These are phyloP conservation scores for Noctua comes DNA, from an alignment of 2,888 invertebrate genomes.

Conservation along the genomic window DNA sequence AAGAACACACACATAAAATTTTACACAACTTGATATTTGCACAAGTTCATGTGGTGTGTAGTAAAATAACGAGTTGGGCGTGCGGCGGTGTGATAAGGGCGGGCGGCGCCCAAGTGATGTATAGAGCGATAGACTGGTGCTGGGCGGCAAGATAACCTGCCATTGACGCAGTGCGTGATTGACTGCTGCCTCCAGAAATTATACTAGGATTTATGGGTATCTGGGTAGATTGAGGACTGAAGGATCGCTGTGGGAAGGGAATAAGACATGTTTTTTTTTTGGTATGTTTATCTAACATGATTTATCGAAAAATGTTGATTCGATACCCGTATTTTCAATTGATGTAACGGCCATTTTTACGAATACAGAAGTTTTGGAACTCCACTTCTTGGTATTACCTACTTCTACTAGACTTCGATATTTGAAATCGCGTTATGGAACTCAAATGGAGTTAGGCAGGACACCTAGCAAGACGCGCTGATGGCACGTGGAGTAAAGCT, in stretches of 20 bases:
- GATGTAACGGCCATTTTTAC: neutral
- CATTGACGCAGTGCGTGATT: conserved; percentile 69
- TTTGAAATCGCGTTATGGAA: no score
- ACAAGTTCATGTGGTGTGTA: conserved; percentile 67
- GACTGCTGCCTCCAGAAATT: conserved; percentile 66
- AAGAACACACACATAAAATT: conserved; percentile 59
- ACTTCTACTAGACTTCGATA: no score
- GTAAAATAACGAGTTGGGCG: conserved; percentile 71
- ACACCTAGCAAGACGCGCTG: no score
- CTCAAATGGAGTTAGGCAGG: no score
- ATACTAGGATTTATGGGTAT: conserved; percentile 60
- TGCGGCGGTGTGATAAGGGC: conserved; percentile 71
- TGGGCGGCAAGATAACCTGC: conserved; percentile 73
- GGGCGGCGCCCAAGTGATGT: conserved; percentile 71
- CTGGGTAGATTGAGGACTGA: conserved; percentile 31
- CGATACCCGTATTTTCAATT: neutral
- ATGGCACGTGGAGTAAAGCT: no score
- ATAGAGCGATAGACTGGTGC: conserved; percentile 67
- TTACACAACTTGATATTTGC: conserved; percentile 66
- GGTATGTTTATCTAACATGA: neutral
- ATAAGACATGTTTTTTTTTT: neutral
- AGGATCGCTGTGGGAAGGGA: neutral
- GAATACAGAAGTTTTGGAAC: neutral
- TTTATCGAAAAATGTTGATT: neutral
- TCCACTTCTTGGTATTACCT: no score